Percentiles rank a stretch among this genome's conserved stretches.
phyloP scores from a whole-genome alignment of 2,113 vertebrate species.

The Coptodon rendalli region DNA sequence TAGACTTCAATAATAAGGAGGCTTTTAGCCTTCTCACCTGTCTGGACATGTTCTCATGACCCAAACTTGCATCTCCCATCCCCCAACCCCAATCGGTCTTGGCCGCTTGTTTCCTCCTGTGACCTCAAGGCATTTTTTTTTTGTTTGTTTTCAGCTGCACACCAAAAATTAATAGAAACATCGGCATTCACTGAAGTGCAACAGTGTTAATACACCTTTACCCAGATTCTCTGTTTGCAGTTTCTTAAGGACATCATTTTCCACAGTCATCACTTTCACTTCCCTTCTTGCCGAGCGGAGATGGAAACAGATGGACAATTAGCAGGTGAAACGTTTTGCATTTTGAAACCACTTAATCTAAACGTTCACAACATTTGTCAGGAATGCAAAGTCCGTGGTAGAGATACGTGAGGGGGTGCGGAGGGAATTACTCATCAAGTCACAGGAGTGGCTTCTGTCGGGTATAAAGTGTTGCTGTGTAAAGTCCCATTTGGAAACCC shows the following conservation, averaged over 20 bases:
- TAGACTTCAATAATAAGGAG: neutral
- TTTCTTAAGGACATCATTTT: neutral
- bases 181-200: neutral
- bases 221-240: neutral
- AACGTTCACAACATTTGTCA: neutral
- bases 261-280: slow-evolving; percentile 9
- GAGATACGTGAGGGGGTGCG: rapidly evolving
- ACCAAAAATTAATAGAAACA: neutral
- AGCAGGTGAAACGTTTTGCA: neutral
- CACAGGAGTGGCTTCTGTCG: neutral
- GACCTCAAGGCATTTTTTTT: neutral
- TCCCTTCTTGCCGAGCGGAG: neutral
- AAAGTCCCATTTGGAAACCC: neutral
- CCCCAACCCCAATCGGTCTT: neutral
- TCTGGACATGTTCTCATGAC: neutral
- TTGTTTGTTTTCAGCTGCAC: neutral
- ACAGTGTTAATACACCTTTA: neutral
- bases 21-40: neutral
- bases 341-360: neutral
- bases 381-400: neutral
- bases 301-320: neutral
- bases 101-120: neutral
- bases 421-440: neutral
- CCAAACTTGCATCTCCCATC: neutral
- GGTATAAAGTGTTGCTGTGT: slow-evolving; percentile 11